Percentiles rank a stretch among this genome's conserved stretches.
Conservation (phyloP, 2,797 vertebrate species). For the Coccyzus lansbergi region DNA sequence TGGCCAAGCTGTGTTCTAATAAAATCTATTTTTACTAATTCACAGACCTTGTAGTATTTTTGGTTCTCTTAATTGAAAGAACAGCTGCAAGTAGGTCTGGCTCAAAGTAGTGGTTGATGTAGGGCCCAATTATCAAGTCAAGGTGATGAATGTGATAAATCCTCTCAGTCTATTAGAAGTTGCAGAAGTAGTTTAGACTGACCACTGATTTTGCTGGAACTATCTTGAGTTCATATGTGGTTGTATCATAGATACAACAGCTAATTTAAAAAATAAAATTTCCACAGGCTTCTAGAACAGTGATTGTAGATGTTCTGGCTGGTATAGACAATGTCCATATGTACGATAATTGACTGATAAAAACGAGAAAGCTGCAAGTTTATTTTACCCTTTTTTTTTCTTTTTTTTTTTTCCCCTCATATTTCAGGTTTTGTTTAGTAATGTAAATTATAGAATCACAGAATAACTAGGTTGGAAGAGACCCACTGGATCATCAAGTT, state of each 20-base stretch:
- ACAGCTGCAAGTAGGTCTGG: not conserved
- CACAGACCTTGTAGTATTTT: not conserved
- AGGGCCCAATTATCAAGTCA: not conserved
- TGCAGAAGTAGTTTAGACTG: not conserved
- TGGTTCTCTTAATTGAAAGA: not conserved
- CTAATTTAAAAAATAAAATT: not conserved
- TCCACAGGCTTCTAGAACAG: not conserved
- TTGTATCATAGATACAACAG: not conserved
- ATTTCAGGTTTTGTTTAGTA: not conserved
- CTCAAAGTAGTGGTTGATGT: not conserved
- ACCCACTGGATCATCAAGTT: too few relatives aligned
- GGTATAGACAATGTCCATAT: too few relatives aligned
- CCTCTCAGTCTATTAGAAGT: not conserved
- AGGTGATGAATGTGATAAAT: not conserved
- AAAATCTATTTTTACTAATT: not conserved
- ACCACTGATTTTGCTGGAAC: not conserved
- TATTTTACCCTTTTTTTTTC: not conserved
- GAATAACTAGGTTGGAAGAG: too few relatives aligned
- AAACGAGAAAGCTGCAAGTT: not conserved
- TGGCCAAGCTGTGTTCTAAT: not conserved
- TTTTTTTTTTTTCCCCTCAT: accelerated
- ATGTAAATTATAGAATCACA: too few relatives aligned
- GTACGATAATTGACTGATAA: not conserved
- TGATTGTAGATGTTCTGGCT: not conserved
- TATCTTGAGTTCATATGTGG: not conserved